phyloP scores from a whole-genome alignment of 2,888 invertebrate species.

The Petrophora chlorosata region DNA sequence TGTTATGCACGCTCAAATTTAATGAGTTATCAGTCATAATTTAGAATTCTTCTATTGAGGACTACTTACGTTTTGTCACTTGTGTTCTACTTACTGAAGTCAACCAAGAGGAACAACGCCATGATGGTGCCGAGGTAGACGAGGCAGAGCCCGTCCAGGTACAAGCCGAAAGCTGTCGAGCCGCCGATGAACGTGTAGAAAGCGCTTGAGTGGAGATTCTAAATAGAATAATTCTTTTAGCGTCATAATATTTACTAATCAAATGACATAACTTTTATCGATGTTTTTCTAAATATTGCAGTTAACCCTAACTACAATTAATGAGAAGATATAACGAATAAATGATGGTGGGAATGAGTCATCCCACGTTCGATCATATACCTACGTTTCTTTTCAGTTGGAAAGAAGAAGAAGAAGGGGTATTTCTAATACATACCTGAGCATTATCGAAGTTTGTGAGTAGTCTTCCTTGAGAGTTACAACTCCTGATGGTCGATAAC shows the following conservation, averaged over 20 bases:
- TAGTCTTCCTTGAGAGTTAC: conserved; percentile 85
- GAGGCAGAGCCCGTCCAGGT: conserved; percentile 88
- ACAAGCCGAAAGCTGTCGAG: conserved; percentile 88
- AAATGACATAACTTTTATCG: neutral
- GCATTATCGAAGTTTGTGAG: conserved; percentile 83
- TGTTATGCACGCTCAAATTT: no score
- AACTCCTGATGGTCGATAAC: conserved; percentile 89
- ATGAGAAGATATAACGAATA: no score
- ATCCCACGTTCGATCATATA: no score
- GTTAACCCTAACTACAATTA: no score
- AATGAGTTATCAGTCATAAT: no score
- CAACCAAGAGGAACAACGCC: conserved; percentile 84
- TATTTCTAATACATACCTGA: conserved; percentile 73
- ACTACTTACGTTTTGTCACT: no score
- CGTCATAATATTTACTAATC: neutral
- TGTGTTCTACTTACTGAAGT: conserved; percentile 80
- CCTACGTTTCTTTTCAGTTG: no score
- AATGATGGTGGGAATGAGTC: no score
- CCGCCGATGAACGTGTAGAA: conserved; percentile 87
- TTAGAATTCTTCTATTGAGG: no score
- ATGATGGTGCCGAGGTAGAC: conserved; percentile 86
- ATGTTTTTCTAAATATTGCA: no score
- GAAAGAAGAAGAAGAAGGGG: no score
- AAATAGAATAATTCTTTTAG: conserved; percentile 37
- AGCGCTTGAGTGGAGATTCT: conserved; percentile 88